phyloP scores from a whole-genome alignment of 2,113 vertebrate genomes.

The Grus americana region DNA sequence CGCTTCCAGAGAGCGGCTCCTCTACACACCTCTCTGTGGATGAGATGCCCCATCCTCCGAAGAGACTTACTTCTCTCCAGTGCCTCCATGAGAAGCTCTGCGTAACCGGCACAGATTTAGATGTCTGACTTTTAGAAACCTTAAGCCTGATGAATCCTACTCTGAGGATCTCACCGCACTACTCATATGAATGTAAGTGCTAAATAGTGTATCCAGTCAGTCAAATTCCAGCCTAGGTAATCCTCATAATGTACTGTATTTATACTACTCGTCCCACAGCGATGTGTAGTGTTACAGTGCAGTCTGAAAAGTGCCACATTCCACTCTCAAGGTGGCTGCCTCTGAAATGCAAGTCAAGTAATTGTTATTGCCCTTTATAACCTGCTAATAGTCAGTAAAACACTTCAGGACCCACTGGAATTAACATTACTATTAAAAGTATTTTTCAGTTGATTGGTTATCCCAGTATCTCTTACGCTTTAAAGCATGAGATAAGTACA shows the following conservation, averaged over 20 bases:
- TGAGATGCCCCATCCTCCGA: background rate
- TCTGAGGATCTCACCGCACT: background rate
- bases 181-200: background rate
- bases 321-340: background rate
- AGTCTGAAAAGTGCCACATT: background rate
- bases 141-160: background rate
- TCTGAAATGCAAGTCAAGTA: background rate
- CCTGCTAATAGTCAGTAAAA: background rate
- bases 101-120: background rate
- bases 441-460: conserved; percentile 40
- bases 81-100: background rate
- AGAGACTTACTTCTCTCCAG: background rate
- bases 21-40: background rate
- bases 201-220: background rate
- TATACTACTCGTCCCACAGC: background rate
- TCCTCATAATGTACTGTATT: background rate
- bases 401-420: background rate
- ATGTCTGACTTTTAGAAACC: background rate
- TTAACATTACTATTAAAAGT: background rate
- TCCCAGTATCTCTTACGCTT: background rate
- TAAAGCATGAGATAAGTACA: conserved; percentile 1
- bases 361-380: background rate
- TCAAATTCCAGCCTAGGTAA: background rate
- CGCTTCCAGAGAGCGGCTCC: background rate
- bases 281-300: background rate